phyloP scores from a whole-genome alignment of 2,113 vertebrate genomes.

The Geococcyx californianus region DNA sequence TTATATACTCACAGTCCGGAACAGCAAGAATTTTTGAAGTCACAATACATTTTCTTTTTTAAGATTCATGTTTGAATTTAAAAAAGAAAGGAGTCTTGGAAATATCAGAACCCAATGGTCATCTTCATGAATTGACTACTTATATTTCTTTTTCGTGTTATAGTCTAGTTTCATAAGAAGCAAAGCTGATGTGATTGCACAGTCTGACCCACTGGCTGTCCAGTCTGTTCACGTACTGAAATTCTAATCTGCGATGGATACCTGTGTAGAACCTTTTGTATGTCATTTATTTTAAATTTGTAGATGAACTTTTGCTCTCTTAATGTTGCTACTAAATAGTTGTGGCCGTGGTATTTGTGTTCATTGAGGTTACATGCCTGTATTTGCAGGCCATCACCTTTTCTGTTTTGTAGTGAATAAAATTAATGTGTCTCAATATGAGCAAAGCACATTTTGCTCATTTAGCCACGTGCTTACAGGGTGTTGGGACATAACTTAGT shows the following conservation, averaged over 20 bases:
- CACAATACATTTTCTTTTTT: background rate
- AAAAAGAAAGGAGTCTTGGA: background rate
- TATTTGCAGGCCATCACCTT: background rate
- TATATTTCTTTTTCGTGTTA: background rate
- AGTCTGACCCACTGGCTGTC: background rate
- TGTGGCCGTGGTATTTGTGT: background rate
- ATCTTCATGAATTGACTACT: background rate
- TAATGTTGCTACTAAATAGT: background rate
- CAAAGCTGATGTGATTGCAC: background rate
- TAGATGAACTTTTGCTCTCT: background rate
- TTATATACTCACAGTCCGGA: background rate
- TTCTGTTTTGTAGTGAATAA: background rate
- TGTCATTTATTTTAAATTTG: background rate
- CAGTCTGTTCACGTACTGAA: background rate
- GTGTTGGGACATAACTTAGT: background rate
- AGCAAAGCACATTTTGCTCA: background rate
- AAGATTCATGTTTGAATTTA: background rate
- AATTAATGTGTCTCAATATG: background rate
- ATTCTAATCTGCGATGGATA: background rate
- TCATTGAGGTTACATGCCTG: background rate
- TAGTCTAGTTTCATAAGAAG: background rate
- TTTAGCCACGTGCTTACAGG: rapidly evolving
- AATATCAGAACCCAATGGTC: background rate
- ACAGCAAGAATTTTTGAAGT: background rate
- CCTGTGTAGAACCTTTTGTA: background rate